A percentile compares a stretch with the other conserved stretches of the same genome.
These are phyloP conservation scores for Phaonia tiefii DNA, from an alignment of 2,888 invertebrate species.

Conservation along the genomic window DNA sequence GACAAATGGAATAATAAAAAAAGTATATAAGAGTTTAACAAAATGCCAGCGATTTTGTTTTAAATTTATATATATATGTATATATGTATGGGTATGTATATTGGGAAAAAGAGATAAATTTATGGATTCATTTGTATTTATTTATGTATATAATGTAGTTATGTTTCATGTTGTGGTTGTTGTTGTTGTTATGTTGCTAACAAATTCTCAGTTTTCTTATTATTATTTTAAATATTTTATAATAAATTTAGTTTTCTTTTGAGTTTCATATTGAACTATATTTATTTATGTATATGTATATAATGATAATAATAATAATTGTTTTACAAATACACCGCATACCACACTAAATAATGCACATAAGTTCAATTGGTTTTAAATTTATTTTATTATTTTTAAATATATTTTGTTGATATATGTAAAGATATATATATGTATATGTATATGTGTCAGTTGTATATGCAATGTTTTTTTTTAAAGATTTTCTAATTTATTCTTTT, in stretches of 20 bases:
- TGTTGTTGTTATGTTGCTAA: slow-evolving; percentile 15
- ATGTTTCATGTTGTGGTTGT: slow-evolving; percentile 52
- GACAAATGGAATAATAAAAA: slow-evolving; percentile 16
- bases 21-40: slow-evolving; percentile 24
- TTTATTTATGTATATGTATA: slow-evolving; percentile 59
- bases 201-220: slow-evolving; percentile 19
- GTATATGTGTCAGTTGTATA: slow-evolving; percentile 28
- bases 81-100: slow-evolving; percentile 50
- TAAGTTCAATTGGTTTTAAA: slow-evolving; percentile 70
- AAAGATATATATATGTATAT: slow-evolving; percentile 49
- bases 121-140: slow-evolving; percentile 46
- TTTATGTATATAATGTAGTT: slow-evolving; percentile 44
- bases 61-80: slow-evolving; percentile 36
- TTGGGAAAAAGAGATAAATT: too few relatives aligned
- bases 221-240: slow-evolving; percentile 49
- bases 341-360: slow-evolving; percentile 74
- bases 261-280: slow-evolving; percentile 15
- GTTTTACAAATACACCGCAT: slow-evolving; percentile 71
- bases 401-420: too few relatives aligned
- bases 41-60: slow-evolving; percentile 19
- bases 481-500: slow-evolving; percentile 35
- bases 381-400: slow-evolving; percentile 62
- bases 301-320: slow-evolving; percentile 68
- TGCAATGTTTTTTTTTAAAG: slow-evolving; percentile 33
- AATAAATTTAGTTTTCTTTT: slow-evolving; percentile 52